These are phyloP conservation scores for Autographa pulchrina DNA, from an alignment of 2,888 invertebrate genomes.

Conservation along the genomic window DNA sequence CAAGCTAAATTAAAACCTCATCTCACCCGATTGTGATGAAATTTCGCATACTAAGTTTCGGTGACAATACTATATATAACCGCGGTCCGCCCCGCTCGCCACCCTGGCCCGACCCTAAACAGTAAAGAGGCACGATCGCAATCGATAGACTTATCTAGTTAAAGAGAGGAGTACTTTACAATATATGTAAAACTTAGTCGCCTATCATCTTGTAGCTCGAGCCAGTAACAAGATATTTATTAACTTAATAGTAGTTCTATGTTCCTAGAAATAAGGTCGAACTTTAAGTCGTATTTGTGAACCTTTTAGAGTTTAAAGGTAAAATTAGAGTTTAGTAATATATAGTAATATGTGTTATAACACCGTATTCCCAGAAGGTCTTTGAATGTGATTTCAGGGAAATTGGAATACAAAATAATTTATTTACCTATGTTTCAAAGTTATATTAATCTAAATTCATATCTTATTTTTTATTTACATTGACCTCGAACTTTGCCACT, in stretches of 20 bases:
- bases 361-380: too few relatives aligned
- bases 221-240: constrained; percentile 15
- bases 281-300: background rate
- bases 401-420: background rate
- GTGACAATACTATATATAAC: too few relatives aligned
- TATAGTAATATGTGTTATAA: too few relatives aligned
- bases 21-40: too few relatives aligned
- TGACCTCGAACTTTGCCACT: too few relatives aligned
- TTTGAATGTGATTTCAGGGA: too few relatives aligned
- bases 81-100: background rate
- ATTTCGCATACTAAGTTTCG: too few relatives aligned
- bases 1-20: too few relatives aligned
- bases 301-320: background rate
- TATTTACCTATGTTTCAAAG: background rate
- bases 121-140: constrained; percentile 36
- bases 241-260: background rate
- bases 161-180: constrained; percentile 25
- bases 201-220: constrained; percentile 17
- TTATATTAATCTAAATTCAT: too few relatives aligned
- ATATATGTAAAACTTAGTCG: constrained; percentile 40
- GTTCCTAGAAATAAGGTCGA: constrained; percentile 2
- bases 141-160: constrained; percentile 50
- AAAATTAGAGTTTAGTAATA: background rate
- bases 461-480: too few relatives aligned
- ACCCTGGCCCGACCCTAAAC: constrained; percentile 7